Conservation (phyloP, 2,797 vertebrate species). For the Thamnophis elegans region DNA sequence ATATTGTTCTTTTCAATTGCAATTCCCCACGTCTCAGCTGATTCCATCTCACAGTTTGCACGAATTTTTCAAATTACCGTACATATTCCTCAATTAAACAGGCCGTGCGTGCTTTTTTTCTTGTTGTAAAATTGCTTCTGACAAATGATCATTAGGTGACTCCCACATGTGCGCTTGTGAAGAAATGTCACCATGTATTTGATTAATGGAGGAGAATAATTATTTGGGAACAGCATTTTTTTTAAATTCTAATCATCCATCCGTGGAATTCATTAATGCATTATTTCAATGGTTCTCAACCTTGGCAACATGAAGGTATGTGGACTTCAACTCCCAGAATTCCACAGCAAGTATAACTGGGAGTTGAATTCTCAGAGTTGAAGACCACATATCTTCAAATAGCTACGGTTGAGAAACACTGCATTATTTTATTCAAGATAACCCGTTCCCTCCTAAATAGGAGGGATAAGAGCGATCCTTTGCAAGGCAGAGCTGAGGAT, state of each 20-base stretch:
- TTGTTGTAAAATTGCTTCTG: background rate
- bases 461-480: no score
- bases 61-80: background rate
- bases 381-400: background rate
- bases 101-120: background rate
- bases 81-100: background rate
- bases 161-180: background rate
- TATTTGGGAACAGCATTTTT: background rate
- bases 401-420: background rate
- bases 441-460: no score
- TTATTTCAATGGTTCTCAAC: background rate
- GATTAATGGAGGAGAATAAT: background rate
- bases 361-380: background rate
- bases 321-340: background rate
- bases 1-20: background rate
- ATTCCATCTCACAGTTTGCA: background rate
- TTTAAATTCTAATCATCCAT: background rate
- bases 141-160: background rate
- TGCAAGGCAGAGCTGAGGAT: no score
- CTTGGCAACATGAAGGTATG: background rate
- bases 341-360: background rate
- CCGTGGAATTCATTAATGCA: background rate
- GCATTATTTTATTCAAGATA: background rate
- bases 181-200: background rate
- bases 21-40: background rate